Evolutionary conservation across 2,113 vertebrate species (phyloP).

Genomic region (Excalfactoria chinensis): DNA sequence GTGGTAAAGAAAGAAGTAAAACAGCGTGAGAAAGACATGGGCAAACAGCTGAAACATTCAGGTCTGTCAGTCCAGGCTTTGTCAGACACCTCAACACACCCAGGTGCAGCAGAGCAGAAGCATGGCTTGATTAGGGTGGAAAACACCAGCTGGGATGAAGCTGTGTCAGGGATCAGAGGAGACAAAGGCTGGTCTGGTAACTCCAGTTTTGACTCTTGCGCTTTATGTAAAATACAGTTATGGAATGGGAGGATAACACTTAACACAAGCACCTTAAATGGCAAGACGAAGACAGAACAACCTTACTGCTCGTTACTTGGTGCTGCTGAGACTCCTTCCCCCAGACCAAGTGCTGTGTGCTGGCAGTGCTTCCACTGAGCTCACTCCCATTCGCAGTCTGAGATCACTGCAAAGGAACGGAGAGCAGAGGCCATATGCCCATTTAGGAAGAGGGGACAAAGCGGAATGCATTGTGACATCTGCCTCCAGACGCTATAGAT

Average conservation of each 20-base stretch:
- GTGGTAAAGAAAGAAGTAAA: neutral
- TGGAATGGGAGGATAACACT: neutral
- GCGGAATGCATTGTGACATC: constrained; percentile 8
- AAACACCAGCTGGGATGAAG: neutral
- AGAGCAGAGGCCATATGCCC: constrained; percentile 3
- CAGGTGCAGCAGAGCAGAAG: neutral
- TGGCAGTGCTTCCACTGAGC: neutral
- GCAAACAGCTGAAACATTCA: neutral
- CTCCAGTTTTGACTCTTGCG: neutral
- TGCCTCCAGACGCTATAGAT: constrained; percentile 19
- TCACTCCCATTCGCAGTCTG: neutral
- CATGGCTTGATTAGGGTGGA: neutral
- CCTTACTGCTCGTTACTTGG: neutral
- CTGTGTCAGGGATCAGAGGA: neutral
- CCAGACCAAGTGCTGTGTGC: neutral
- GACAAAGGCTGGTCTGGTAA: neutral
- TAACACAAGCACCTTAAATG: constrained; percentile 9
- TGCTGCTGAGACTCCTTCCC: neutral
- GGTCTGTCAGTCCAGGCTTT: neutral
- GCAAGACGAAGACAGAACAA: neutral
- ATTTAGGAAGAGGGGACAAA: constrained; percentile 33
- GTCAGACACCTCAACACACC: neutral
- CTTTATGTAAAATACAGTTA: neutral
- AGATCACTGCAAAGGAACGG: neutral
- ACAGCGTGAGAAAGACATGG: neutral